Evolutionary conservation across 1,140 invertebrate species (phyloP).

Genomic region (Doryteuthis pealeii): DNA sequence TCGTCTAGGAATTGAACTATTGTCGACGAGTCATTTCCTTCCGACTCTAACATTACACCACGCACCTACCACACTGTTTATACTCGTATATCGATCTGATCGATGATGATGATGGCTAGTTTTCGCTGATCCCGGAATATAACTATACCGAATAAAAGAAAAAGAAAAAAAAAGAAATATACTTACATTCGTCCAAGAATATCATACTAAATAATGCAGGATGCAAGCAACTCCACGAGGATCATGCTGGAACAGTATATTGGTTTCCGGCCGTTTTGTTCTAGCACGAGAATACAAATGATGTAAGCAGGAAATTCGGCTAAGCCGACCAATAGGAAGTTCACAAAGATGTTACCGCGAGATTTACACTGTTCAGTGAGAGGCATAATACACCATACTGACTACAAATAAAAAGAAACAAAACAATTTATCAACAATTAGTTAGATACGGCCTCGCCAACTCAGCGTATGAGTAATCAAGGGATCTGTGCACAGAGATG

Average conservation of each 20-base stretch:
- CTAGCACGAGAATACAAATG: conserved; percentile 38
- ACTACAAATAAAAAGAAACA: conserved; percentile 66
- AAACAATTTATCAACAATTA: not conserved
- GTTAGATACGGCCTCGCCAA: too few relatives aligned
- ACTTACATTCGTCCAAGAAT: conserved; percentile 35
- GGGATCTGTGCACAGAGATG: too few relatives aligned
- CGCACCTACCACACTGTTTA: too few relatives aligned
- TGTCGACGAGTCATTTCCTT: too few relatives aligned
- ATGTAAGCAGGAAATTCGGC: conserved; percentile 73
- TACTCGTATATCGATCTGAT: too few relatives aligned
- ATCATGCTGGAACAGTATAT: conserved; percentile 43
- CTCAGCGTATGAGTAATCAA: too few relatives aligned
- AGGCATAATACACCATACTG: conserved; percentile 68
- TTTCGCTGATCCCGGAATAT: too few relatives aligned
- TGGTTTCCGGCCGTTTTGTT: conserved; percentile 37
- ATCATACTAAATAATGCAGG: conserved; percentile 39
- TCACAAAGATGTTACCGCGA: conserved; percentile 48
- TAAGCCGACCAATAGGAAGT: conserved; percentile 61
- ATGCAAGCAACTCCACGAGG: conserved; percentile 40
- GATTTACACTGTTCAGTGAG: conserved; percentile 59
- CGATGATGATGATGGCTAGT: too few relatives aligned
- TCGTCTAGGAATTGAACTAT: too few relatives aligned
- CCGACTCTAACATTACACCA: too few relatives aligned
- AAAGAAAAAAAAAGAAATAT: not conserved
- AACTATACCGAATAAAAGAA: too few relatives aligned